Evolutionary conservation across 2,888 invertebrate genomes (phyloP).

Genomic region (Callyntrura sp.): DNA sequence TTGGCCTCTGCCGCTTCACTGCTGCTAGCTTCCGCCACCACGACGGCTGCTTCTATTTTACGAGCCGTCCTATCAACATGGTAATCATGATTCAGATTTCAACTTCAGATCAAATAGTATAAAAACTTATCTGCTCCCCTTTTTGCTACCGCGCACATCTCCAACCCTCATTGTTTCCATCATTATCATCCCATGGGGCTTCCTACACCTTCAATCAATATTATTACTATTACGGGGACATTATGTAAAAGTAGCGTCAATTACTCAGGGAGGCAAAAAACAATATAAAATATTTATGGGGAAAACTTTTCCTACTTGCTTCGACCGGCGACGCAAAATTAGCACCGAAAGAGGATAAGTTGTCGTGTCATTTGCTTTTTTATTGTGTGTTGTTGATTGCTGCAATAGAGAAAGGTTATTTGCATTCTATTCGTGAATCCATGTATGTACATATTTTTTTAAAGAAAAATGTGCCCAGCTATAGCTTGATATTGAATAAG

Average conservation of each 20-base stretch:
- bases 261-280: constrained; percentile 26
- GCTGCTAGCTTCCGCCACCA: constrained; percentile 7
- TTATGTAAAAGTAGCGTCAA: constrained; percentile 68
- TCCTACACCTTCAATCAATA: constrained; percentile 70
- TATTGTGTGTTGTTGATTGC: too few species aligned
- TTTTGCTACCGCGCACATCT: constrained; percentile 67
- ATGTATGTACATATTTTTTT: background rate
- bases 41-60: constrained; percentile 59
- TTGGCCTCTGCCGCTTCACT: constrained; percentile 66
- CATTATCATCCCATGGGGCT: background rate
- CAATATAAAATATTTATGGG: constrained; percentile 9
- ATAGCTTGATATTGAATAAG: background rate
- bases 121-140: constrained; percentile 48
- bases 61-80: constrained; percentile 72
- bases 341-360: background rate
- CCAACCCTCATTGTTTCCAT: constrained; percentile 9
- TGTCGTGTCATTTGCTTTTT: too few species aligned
- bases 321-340: constrained; percentile 19
- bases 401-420: too few species aligned
- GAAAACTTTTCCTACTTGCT: constrained; percentile 63
- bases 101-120: constrained; percentile 56
- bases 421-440: background rate
- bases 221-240: constrained; percentile 64
- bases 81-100: constrained; percentile 77
- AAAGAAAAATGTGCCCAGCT: background rate